Evolutionary conservation across 2,113 vertebrate species (phyloP), one percentile per base, ranked within the genome.

Genomic region (Neotoma lepida): DNA sequence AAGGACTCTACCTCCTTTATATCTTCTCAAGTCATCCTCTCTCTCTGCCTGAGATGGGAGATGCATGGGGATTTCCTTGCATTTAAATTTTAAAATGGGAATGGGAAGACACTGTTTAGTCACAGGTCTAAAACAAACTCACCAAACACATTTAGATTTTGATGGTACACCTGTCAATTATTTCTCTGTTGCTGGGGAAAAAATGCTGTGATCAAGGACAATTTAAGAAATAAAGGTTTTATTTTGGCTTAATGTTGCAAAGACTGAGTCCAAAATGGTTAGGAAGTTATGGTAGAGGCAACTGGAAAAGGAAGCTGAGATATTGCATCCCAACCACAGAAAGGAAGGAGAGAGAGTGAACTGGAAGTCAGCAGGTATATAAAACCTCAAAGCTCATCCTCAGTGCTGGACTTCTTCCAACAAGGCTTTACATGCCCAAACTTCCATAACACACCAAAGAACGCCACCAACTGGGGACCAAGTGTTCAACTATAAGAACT

Each of bases 381-480:
- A 14, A 74, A 74, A 74, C 10, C 41, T 74, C 71, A 26, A 74
- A 44, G 41, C 9, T 22, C 39, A 74, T 41, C 9, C 22, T 44
- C 39, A 26, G 4, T 24, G 20, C 22, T 73, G 22, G 5, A 24
- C 30, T 68, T 68, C 66, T 35, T 68, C 2, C 10, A 41, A 2
- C 39, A 73, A 26, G 71, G 39, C 24, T 74, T 44, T 22, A 6
- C 9, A 41, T 74, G 22, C 39, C 71, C 41, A 24, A 73, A 24
- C n/a, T 41, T 73, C 3, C 20, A 73, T 44, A 9, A 44, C 22
- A 44, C 4, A 10, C 4, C 39, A 74, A 44, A 28, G 71, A 74
- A 14, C 6, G 8, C 9, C 2, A 6, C 5, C 12, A 74, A 28
- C 4, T 74, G 39, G 1, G 9, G 5, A 6, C 12, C 24, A 74